phyloP scores from a whole-genome alignment of 2,113 vertebrate species.

The Sterna hirundo region DNA sequence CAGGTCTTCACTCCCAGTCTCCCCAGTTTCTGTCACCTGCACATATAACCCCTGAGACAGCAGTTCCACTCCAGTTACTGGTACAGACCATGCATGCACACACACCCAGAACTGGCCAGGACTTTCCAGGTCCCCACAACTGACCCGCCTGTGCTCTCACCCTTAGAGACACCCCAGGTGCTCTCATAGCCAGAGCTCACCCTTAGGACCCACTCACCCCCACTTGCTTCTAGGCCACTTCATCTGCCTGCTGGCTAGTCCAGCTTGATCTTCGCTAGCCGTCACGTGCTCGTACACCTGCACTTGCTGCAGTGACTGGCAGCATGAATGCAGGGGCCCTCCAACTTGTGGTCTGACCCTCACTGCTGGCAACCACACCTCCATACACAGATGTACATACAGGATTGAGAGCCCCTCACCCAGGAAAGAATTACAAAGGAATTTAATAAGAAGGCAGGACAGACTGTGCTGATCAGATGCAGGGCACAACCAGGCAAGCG shows the following conservation, averaged over 20 bases:
- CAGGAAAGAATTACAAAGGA: not conserved
- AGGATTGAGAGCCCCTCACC: fast-evolving
- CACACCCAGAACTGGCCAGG: not conserved
- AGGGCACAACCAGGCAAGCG: not conserved
- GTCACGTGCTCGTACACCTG: not conserved
- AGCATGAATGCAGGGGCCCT: not conserved
- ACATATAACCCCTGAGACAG: not conserved
- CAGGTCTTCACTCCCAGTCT: not conserved
- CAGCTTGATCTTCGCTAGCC: not conserved
- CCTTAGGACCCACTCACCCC: not conserved
- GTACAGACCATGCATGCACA: not conserved
- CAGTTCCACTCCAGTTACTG: not conserved
- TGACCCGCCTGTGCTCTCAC: not conserved
- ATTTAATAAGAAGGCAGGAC: not conserved
- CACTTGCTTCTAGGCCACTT: not conserved
- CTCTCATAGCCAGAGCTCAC: not conserved
- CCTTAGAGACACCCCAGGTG: not conserved
- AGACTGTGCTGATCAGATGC: not conserved
- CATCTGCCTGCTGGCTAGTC: not conserved
- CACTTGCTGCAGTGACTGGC: not conserved
- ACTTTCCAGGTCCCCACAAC: not conserved
- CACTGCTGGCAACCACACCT: not conserved
- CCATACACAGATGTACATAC: not conserved
- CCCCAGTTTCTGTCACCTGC: not conserved
- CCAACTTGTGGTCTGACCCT: not conserved